Base-by-base conservation (phyloP, 2,888 invertebrate genomes). In the Bombyx huttoni region DNA sequence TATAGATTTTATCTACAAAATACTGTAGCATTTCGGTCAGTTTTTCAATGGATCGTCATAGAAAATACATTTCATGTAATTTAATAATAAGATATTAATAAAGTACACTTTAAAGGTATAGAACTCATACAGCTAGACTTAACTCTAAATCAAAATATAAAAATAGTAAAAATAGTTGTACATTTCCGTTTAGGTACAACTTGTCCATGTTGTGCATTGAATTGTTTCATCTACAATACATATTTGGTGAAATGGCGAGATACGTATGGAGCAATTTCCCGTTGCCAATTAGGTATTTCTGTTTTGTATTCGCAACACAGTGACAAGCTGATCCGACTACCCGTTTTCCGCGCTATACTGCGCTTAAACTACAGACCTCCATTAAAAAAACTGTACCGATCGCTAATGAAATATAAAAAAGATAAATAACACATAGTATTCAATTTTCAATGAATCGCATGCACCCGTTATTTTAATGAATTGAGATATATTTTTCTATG, bases 1-100 rank as follows among this genome's bases (percentile, higher is more conserved):
- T 75, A 86, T 85, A 88, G 86, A 88, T 85, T 87, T 86, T 88
- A 87, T 87, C 88, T 88, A 88, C 88, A 88, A 85, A 86, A 88
- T 87, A 86, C 87, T 86, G 82, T 75, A 80, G 83, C 86, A 67
- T 72, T 68, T 71, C 78, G 77, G 78, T 73, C 80, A 87, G 85
- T 84, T 81, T 86, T 83, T 78, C 86, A 86, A 85, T 79, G 75
- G 86, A 81, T 77, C 67, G 61, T 65, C 65, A 67, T 70, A 72
- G 70, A 72, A 70, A 72, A 75, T 69, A 72, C 70, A 63, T 75
- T 79, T 78, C 73, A 75, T 76, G 75, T 76, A 76, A 78, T 77
- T 73, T 78, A 78, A 81, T 78, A 75, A 79, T 82, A 83, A 73
- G 75, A 71, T 72, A 75, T 75, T 70, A 74, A 78, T 78, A 79